Evolutionary conservation across 2,888 invertebrate species (phyloP), one percentile per base, ranked within the genome.

Genomic region (Drosophila rellima): DNA sequence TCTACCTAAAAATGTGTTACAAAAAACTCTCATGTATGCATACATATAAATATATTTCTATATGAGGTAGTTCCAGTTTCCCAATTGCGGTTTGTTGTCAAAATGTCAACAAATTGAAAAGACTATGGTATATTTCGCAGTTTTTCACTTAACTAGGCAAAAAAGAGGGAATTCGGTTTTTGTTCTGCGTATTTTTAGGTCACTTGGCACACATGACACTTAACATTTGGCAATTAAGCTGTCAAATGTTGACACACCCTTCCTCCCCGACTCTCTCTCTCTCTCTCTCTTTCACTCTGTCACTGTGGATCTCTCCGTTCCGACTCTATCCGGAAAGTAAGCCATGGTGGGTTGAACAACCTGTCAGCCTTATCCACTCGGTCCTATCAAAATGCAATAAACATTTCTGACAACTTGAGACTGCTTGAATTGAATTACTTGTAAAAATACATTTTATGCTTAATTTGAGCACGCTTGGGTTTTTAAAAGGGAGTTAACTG

Each of bases 141-240:
- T n/a, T 33, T 44, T 59, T 64, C 39, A 54, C 71, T 37, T 51
- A 65, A 47, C 51, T 54, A 17, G 26, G n/a, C 17, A 18, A 37
- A 39, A 65, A 42, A 23, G 37, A 20, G 18, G 5, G 4, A 45
- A 54, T 55, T 50, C 31, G 29, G n/a, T 39, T 59, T 68, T 52
- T 67, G 44, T 15, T 31, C 18, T 55, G 18, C 61, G 35, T 57
- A 56, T 71, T 71, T 60, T 71, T 69, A 63, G 64, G 61, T 59
- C 68, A 63, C 45, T 57, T 56, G 15, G 48, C 68, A 74, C 61
- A 66, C 67, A 64, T 70, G 74, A 71, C 82, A 75, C 67, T 75
- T 71, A 68, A 67, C 74, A 67, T 74, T 77, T 67, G 57, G 56
- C 80, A 82, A 83, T 82, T 78, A 78, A 80, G 72, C 80, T 82